phyloP scores from a whole-genome alignment of 2,113 vertebrate species.

The Carassius carassius region DNA sequence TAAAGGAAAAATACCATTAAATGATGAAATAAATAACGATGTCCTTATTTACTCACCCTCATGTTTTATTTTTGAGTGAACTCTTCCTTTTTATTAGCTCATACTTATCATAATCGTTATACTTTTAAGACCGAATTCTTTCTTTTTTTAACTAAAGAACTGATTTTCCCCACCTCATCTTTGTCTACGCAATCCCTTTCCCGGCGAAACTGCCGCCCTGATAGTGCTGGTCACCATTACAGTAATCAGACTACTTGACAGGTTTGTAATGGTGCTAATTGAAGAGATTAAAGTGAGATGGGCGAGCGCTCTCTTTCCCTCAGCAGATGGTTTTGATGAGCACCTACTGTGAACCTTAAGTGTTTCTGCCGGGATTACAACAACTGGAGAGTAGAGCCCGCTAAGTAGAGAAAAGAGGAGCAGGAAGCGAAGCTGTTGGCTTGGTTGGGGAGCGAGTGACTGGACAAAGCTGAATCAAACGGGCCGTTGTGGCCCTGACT shows the following conservation, averaged over 20 bases:
- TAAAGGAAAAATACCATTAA: too few species aligned
- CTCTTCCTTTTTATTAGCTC: not conserved
- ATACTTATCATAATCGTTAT: not conserved
- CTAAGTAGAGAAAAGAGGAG: conserved; percentile 63
- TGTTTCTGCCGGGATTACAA: conserved; percentile 99
- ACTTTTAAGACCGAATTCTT: not conserved
- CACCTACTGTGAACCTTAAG: conserved; percentile 99
- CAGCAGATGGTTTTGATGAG: conserved; percentile 99
- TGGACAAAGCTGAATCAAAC: conserved; percentile 77
- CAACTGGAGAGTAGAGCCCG: conserved; percentile 89
- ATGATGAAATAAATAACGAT: too few species aligned
- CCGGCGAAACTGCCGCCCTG: conserved; percentile 59
- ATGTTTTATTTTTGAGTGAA: not conserved
- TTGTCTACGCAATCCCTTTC: conserved; percentile 15
- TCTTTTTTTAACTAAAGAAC: not conserved
- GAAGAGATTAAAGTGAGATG: conserved; percentile 94
- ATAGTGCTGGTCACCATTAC: conserved; percentile 84
- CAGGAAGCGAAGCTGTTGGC: conserved; percentile 70
- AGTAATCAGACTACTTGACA: conserved; percentile 93
- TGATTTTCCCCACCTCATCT: not conserved
- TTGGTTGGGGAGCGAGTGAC: conserved; percentile 70
- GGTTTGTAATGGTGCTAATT: conserved; percentile 99
- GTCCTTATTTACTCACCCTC: not conserved
- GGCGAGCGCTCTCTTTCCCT: conserved; percentile 71
- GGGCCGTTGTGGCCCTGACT: conserved; percentile 68